Percentiles rank a stretch among this genome's conserved stretches.
phyloP scores from a whole-genome alignment of 2,113 vertebrate species.

The Notechis scutatus region DNA sequence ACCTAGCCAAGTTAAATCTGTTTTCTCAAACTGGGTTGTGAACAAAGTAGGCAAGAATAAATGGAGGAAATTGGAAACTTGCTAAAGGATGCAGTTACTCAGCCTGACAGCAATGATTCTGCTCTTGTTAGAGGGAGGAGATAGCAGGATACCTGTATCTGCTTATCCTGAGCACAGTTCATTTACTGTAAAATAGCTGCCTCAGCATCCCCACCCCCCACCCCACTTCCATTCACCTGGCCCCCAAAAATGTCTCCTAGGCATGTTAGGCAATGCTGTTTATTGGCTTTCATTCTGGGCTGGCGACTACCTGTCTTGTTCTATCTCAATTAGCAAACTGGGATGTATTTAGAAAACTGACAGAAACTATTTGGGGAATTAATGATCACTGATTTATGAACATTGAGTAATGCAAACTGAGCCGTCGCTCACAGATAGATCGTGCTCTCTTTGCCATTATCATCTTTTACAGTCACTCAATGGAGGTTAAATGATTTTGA shows the following conservation, averaged over 20 bases:
- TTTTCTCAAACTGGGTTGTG: background rate
- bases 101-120: background rate
- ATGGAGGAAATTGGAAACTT: background rate
- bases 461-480: constrained; percentile 73
- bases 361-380: constrained; percentile 78
- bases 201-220: too few species aligned
- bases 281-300: constrained; percentile 61
- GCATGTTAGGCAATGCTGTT: constrained; percentile 33
- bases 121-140: background rate
- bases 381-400: constrained; percentile 82
- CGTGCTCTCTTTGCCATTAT: constrained; percentile 61
- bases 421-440: constrained; percentile 65
- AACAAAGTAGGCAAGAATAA: background rate
- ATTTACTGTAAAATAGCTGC: background rate
- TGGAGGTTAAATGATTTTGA: constrained; percentile 79
- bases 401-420: constrained; percentile 72
- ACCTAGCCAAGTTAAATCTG: background rate
- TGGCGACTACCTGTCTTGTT: constrained; percentile 62
- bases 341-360: constrained; percentile 76
- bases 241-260: background rate
- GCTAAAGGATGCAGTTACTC: background rate
- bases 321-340: constrained; percentile 77
- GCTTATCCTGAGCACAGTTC: background rate
- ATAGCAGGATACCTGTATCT: background rate
- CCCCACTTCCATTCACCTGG: background rate